A percentile compares a stretch with the other conserved stretches of the same genome.
phyloP scores from a whole-genome alignment of 2,113 vertebrate species.

The Lampris incognitus region DNA sequence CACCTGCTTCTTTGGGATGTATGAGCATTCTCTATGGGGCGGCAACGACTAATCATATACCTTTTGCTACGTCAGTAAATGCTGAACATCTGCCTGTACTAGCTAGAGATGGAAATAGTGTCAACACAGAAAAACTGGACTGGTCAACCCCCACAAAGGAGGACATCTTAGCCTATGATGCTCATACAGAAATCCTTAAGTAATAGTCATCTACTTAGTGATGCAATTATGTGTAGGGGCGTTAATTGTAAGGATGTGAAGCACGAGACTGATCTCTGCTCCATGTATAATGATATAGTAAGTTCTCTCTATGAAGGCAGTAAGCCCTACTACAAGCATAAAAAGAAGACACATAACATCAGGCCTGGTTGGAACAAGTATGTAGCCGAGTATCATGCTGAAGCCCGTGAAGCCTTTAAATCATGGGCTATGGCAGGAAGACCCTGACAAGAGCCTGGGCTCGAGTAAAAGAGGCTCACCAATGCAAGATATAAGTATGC shows the following conservation, averaged over 20 bases:
- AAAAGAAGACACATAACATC: too few relatives aligned
- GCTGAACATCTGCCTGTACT: too few relatives aligned
- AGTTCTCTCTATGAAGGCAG: slow-evolving; percentile 8
- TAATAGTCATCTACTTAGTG: not conserved
- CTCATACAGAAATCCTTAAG: not conserved
- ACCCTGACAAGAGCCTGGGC: too few relatives aligned
- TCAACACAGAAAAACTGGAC: slow-evolving; percentile 6
- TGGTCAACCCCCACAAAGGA: not conserved
- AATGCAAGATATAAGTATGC: too few relatives aligned
- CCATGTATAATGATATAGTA: slow-evolving; percentile 3
- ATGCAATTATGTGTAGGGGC: too few relatives aligned
- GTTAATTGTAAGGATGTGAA: not conserved
- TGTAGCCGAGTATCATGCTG: too few relatives aligned
- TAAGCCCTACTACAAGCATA: too few relatives aligned
- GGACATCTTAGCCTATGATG: not conserved
- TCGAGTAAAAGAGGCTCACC: too few relatives aligned
- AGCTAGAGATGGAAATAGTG: not conserved
- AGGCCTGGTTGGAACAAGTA: too few relatives aligned
- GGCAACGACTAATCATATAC: slow-evolving; percentile 13
- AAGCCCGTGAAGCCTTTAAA: too few relatives aligned
- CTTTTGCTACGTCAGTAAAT: slow-evolving; percentile 1
- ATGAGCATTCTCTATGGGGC: not conserved
- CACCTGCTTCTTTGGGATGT: not conserved
- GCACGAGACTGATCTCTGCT: slow-evolving; percentile 3
- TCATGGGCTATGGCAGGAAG: too few relatives aligned